Percentiles rank a stretch among this genome's conserved stretches.
These are phyloP conservation scores for Syrista parreyssii DNA, from an alignment of 2,888 invertebrate species.

Conservation along the genomic window DNA sequence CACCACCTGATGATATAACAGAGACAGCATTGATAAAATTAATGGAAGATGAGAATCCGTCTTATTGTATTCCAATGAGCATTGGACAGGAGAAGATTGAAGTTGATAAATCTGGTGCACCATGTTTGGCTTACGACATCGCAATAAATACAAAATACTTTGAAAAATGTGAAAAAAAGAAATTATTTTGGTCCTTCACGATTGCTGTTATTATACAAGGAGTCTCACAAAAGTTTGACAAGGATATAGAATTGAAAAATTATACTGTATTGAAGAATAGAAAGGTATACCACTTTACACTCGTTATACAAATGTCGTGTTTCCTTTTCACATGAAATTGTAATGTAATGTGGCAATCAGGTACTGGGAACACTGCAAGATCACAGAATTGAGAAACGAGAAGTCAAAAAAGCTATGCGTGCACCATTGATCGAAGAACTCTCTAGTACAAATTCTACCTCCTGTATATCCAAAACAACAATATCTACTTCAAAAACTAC, in stretches of 20 bases:
- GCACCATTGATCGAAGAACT: conserved; percentile 74
- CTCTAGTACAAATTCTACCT: conserved; percentile 33
- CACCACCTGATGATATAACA: conserved; percentile 77
- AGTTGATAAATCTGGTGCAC: conserved; percentile 79
- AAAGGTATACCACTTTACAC: conserved; percentile 62
- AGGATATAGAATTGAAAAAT: conserved; percentile 75
- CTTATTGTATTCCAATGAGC: conserved; percentile 89
- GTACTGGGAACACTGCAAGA: conserved; percentile 79
- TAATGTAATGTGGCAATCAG: conserved; percentile 26
- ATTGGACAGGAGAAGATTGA: conserved; percentile 85
- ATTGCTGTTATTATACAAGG: conserved; percentile 84
- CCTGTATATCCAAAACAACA: conserved; percentile 10
- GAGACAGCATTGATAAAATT: conserved; percentile 49
- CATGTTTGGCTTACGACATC: conserved; percentile 84
- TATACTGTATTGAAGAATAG: conserved; percentile 79
- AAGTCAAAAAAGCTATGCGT: conserved; percentile 68
- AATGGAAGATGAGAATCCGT: conserved; percentile 73
- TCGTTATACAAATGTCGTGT: background rate
- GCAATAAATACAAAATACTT: conserved; percentile 84
- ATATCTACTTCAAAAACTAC: conserved; percentile 23
- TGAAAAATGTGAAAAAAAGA: conserved; percentile 77
- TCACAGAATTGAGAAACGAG: conserved; percentile 80
- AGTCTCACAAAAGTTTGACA: conserved; percentile 81
- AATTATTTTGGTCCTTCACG: conserved; percentile 83
- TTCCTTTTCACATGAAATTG: conserved; percentile 3